A percentile compares a stretch with the other conserved stretches of the same genome.
phyloP scores from a whole-genome alignment of 2,797 vertebrate species.

The Dermochelys coriacea region DNA sequence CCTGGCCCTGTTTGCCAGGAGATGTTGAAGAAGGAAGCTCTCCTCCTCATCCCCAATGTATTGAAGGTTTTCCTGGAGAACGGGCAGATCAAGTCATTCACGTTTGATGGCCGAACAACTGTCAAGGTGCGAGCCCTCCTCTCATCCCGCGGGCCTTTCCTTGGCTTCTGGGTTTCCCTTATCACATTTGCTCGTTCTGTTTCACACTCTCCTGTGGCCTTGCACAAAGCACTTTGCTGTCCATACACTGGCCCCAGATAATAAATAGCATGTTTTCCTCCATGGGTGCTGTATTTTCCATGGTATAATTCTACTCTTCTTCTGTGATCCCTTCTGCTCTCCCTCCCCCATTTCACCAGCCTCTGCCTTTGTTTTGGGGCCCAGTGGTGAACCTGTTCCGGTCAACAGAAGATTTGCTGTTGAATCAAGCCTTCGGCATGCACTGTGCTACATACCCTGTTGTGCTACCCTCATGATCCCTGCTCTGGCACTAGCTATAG shows the following conservation, averaged over 20 bases:
- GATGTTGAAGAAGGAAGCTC: constrained; percentile 98
- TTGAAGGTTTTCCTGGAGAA: constrained; percentile 99
- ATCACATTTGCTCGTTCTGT: neutral
- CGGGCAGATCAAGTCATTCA: constrained; percentile 99
- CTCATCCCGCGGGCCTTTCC: neutral
- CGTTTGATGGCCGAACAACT: constrained; percentile 97
- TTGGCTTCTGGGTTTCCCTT: neutral
- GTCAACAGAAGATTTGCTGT: neutral
- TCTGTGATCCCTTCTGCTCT: neutral
- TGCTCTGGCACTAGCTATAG: neutral
- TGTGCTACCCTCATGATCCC: neutral
- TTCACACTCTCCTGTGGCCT: neutral
- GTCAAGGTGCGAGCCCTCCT: constrained; percentile 86
- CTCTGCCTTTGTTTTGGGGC: neutral
- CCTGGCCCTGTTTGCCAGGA: constrained; percentile 68
- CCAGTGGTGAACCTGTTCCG: neutral
- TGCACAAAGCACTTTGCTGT: neutral
- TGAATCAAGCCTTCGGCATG: neutral
- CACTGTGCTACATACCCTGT: neutral
- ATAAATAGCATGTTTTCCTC: neutral
- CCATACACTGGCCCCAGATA: neutral
- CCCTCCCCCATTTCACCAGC: neutral
- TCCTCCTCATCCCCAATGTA: constrained; percentile 98
- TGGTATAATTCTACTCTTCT: neutral
- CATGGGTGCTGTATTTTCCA: neutral